These are phyloP conservation scores for Erannis defoliaria DNA, from an alignment of 2,888 invertebrate genomes.

Conservation along the genomic window DNA sequence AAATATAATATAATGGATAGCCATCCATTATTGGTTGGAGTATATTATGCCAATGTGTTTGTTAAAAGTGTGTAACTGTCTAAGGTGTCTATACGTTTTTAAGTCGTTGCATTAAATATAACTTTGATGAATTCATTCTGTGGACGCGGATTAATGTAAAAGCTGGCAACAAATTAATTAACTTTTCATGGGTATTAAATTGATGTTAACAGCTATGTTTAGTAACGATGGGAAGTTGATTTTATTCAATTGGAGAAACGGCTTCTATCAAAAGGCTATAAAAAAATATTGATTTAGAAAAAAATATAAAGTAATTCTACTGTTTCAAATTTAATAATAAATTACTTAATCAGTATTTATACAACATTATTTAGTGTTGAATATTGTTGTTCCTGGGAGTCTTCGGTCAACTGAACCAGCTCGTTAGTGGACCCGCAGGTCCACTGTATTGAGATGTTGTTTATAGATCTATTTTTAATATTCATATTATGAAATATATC, in stretches of 20 bases:
- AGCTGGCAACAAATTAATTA: slow-evolving; percentile 11
- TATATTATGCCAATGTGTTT: not conserved
- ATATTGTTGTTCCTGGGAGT: too few relatives aligned
- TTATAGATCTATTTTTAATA: too few relatives aligned
- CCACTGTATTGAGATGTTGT: too few relatives aligned
- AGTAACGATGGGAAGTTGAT: not conserved
- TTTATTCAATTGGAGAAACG: not conserved
- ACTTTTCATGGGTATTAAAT: slow-evolving; percentile 10
- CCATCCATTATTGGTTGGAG: too few relatives aligned
- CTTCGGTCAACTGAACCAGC: too few relatives aligned
- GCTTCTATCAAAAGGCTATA: not conserved
- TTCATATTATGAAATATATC: too few relatives aligned
- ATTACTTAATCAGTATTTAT: too few relatives aligned
- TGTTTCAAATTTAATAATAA: too few relatives aligned
- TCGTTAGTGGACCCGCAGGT: too few relatives aligned
- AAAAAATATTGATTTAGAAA: not conserved
- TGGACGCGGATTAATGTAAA: slow-evolving; percentile 5
- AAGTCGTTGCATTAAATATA: slow-evolving; percentile 3
- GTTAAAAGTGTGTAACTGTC: not conserved
- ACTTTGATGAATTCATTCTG: slow-evolving; percentile 25
- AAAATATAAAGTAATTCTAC: too few relatives aligned
- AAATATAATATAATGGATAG: too few relatives aligned
- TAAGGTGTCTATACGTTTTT: not conserved
- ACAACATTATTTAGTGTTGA: too few relatives aligned
- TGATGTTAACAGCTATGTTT: not conserved